A percentile compares a stretch with the other conserved stretches of the same genome.
Conservation (phyloP, 2,113 vertebrate species). For the Leptocoma aspasia region DNA sequence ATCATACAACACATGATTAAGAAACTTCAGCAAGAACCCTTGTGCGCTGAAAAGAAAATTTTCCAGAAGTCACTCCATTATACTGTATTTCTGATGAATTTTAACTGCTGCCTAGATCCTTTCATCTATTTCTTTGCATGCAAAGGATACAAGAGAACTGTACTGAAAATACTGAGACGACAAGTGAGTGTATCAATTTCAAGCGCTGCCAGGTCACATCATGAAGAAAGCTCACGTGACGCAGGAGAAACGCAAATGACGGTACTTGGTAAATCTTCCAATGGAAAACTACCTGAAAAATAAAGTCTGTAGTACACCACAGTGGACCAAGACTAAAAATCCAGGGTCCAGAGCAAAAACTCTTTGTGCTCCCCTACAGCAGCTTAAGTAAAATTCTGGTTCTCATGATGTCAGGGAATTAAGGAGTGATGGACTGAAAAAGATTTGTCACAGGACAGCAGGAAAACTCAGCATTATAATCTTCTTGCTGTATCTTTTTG, state of each 20-base stretch:
- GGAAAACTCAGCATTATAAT: background rate
- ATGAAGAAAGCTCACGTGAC: constrained; percentile 84
- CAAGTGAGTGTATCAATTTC: constrained; percentile 89
- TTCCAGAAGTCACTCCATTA: constrained; percentile 93
- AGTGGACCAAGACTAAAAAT: background rate
- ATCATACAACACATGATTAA: constrained; percentile 93
- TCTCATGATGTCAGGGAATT: background rate
- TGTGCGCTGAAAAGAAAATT: constrained; percentile 73
- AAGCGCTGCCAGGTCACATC: constrained; percentile 83
- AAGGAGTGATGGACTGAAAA: background rate
- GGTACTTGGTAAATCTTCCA: constrained; percentile 66
- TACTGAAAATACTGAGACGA: constrained; percentile 85
- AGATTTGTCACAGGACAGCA: background rate
- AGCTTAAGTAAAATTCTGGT: background rate
- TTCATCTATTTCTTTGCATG: constrained; percentile 98
- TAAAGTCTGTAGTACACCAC: background rate
- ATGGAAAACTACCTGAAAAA: constrained; percentile 61
- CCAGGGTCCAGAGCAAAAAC: background rate
- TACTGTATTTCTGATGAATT: constrained; percentile 93
- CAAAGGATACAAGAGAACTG: constrained; percentile 94
- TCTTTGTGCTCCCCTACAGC: background rate
- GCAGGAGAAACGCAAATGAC: constrained; percentile 66
- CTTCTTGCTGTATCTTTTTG: background rate
- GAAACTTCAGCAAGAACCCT: constrained; percentile 77
- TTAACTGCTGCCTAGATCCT: constrained; percentile 93